Evolutionary conservation across 2,797 vertebrate species (phyloP).

Genomic region (Lacerta agilis): DNA sequence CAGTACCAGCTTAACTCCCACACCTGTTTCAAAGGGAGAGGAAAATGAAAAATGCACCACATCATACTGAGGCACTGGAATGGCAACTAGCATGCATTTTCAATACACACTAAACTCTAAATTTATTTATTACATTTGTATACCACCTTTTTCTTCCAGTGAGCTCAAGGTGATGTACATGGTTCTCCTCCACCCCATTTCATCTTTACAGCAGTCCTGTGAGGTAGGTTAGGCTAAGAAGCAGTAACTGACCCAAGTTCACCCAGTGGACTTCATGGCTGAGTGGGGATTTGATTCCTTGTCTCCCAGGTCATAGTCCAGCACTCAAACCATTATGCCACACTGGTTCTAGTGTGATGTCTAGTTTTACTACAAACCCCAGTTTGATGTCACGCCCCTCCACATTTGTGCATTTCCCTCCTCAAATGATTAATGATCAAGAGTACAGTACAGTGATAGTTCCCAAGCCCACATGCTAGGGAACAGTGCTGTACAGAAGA

Average conservation of each 20-base stretch:
- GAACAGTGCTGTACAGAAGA: not conserved
- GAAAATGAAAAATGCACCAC: not conserved
- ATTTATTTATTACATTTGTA: too few relatives aligned
- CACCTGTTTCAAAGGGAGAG: not conserved
- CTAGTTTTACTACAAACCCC: not conserved
- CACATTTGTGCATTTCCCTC: not conserved
- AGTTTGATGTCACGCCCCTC: not conserved
- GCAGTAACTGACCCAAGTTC: too few relatives aligned
- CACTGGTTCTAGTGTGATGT: not conserved
- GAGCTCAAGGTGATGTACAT: too few relatives aligned
- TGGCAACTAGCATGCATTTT: not conserved
- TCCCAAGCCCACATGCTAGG: not conserved
- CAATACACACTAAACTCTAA: not conserved
- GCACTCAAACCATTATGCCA: too few relatives aligned
- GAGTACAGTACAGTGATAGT: too few relatives aligned
- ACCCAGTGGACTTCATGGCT: too few relatives aligned
- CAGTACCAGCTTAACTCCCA: not conserved
- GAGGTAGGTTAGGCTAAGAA: too few relatives aligned
- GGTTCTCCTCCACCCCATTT: too few relatives aligned
- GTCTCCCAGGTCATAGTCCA: too few relatives aligned
- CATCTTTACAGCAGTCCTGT: too few relatives aligned
- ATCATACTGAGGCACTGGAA: not conserved
- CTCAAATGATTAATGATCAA: not conserved
- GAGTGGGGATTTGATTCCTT: too few relatives aligned
- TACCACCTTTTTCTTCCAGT: too few relatives aligned